Percentiles rank a stretch among this genome's conserved stretches.
These are phyloP conservation scores for Aphyosemion australe DNA, from an alignment of 2,113 vertebrate species.

Conservation along the genomic window DNA sequence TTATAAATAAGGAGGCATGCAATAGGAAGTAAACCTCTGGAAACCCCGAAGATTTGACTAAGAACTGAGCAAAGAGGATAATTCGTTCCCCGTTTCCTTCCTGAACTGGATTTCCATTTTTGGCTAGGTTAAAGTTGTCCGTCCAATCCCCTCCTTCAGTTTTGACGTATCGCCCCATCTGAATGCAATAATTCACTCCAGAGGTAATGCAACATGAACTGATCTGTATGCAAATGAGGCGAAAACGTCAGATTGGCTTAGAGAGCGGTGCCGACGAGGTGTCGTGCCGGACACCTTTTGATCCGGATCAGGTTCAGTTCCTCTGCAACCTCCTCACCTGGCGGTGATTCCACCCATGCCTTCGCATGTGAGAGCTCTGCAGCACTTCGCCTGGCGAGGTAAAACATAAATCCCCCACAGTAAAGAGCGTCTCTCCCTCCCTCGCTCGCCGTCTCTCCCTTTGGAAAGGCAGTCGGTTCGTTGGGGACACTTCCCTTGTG, in stretches of 20 bases:
- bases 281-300: constrained; percentile 81
- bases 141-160: constrained; percentile 56
- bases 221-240: constrained; percentile 74
- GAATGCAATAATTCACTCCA: constrained; percentile 66
- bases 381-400: constrained; percentile 69
- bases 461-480: constrained; percentile 77
- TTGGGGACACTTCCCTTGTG: constrained; percentile 92
- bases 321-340: constrained; percentile 71
- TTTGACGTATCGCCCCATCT: constrained; percentile 72
- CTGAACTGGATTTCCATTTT: constrained; percentile 76
- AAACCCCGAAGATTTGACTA: constrained; percentile 54
- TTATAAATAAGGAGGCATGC: constrained; percentile 51
- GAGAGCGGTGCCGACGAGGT: constrained; percentile 49
- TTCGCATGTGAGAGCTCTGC: constrained; percentile 21
- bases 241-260: constrained; percentile 75
- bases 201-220: constrained; percentile 75
- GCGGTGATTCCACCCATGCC: constrained; percentile 30
- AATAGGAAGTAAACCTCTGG: constrained; percentile 67
- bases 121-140: constrained; percentile 70
- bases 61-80: constrained; percentile 48
- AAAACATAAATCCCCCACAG: constrained; percentile 84
- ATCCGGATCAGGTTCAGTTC: constrained; percentile 84
- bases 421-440: constrained; percentile 49
- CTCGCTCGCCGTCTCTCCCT: constrained; percentile 23
- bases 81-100: constrained; percentile 64